These are phyloP conservation scores for Ailurus styani DNA, from an alignment of 2,113 vertebrate species.

Conservation along the genomic window DNA sequence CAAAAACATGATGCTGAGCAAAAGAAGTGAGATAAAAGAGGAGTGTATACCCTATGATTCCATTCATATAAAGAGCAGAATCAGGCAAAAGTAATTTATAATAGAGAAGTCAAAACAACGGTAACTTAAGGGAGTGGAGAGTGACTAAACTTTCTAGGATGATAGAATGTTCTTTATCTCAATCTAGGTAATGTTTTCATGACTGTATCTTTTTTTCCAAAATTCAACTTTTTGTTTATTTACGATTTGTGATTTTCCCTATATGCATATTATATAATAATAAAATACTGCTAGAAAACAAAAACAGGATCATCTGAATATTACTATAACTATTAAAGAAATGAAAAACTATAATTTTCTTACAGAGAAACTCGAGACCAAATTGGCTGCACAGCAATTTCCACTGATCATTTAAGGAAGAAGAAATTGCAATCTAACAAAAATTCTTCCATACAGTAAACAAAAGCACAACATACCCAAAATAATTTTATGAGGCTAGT, in stretches of 20 bases:
- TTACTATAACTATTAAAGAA: neutral
- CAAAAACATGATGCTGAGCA: neutral
- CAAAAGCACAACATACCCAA: neutral
- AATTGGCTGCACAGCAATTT: conserved; percentile 10
- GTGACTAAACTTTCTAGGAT: neutral
- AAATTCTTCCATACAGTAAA: neutral
- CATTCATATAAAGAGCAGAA: neutral
- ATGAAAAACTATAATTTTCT: neutral
- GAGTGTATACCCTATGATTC: neutral
- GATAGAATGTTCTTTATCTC: neutral
- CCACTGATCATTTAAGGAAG: neutral
- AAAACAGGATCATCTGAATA: neutral
- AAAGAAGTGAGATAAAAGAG: neutral
- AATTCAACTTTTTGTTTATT: neutral
- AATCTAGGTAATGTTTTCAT: neutral
- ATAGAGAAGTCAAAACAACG: neutral
- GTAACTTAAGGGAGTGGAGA: neutral
- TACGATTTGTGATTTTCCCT: neutral
- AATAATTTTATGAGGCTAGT: conserved; percentile 1
- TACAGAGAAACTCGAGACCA: neutral
- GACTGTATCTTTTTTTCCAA: neutral
- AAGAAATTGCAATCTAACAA: neutral
- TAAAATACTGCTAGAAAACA: neutral
- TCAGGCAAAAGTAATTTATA: neutral
- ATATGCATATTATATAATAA: neutral